Percentiles rank a stretch among this genome's conserved stretches.
phyloP scores from a whole-genome alignment of 2,888 invertebrate species.

The Aethes cnicana region DNA sequence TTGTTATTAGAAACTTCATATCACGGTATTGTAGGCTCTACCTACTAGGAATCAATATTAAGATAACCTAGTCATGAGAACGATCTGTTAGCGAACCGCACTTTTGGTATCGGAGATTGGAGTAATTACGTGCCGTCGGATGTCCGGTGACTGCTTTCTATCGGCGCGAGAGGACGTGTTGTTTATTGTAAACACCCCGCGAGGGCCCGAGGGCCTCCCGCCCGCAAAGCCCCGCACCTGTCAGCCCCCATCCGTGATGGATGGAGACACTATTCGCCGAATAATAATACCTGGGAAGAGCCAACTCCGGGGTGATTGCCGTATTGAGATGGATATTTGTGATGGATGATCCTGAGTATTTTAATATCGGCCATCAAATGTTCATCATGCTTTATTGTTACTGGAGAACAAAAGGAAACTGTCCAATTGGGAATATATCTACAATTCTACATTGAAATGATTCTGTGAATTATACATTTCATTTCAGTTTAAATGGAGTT shows the following conservation, averaged over 20 bases:
- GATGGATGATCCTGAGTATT: conserved; percentile 20
- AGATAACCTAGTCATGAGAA: background rate
- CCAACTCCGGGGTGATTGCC: conserved; percentile 15
- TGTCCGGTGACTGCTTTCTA: conserved; percentile 37
- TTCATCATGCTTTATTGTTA: conserved; percentile 22
- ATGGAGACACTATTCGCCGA: conserved; percentile 24
- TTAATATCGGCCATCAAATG: conserved; percentile 18
- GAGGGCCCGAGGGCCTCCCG: conserved; percentile 28
- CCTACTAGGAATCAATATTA: conserved; percentile 11
- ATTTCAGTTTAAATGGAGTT: conserved; percentile 5
- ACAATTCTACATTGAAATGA: background rate
- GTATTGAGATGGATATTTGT: conserved; percentile 20
- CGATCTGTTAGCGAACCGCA: conserved; percentile 1
- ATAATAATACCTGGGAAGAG: conserved; percentile 14
- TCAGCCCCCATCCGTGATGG: conserved; percentile 12
- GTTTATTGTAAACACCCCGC: conserved; percentile 48
- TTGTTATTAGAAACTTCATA: conserved; percentile 17
- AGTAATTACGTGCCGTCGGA: conserved; percentile 46
- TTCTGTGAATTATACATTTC: conserved; percentile 6
- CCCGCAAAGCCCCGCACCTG: conserved; percentile 9
- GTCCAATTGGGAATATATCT: conserved; percentile 9
- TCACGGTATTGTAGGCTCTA: conserved; percentile 9
- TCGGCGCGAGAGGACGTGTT: conserved; percentile 40
- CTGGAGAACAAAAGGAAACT: background rate
- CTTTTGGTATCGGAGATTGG: conserved; percentile 41